These are phyloP conservation scores for Streblospio benedicti DNA, from an alignment of 1,140 invertebrate species.

Conservation along the genomic window DNA sequence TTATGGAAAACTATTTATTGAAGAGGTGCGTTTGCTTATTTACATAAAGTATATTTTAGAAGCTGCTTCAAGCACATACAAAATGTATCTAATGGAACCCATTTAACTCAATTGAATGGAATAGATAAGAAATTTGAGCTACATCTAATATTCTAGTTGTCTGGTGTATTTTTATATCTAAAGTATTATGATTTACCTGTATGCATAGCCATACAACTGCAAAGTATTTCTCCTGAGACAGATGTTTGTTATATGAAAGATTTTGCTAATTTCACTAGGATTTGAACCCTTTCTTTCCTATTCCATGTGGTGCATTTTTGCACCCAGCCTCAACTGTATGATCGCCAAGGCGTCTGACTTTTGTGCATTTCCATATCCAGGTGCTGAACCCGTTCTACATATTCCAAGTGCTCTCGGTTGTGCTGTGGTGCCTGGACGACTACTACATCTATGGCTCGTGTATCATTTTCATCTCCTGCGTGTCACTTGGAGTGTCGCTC, in stretches of 20 bases:
- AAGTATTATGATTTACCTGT: background rate
- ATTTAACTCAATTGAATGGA: background rate
- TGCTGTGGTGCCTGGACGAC: constrained; percentile 54
- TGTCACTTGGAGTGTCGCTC: constrained; percentile 31
- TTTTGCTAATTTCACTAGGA: background rate
- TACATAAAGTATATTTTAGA: background rate
- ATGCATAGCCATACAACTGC: background rate
- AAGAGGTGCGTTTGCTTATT: constrained; percentile 27
- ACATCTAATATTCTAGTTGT: background rate
- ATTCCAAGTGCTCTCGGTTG: constrained; percentile 51
- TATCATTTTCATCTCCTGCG: constrained; percentile 53
- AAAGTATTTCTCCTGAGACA: constrained; percentile 2
- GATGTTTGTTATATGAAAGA: background rate
- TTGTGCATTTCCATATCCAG: constrained; percentile 25
- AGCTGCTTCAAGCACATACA: background rate
- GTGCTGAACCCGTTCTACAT: constrained; percentile 86
- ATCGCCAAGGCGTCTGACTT: background rate
- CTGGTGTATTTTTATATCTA: background rate
- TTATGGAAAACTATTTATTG: constrained; percentile 41
- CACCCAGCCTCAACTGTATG: background rate
- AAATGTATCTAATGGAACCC: background rate
- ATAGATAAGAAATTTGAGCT: background rate
- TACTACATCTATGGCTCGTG: constrained; percentile 55
- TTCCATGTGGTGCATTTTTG: background rate
- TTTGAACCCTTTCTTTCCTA: background rate